Evolutionary conservation across 1,140 invertebrate species (phyloP).

Genomic region (Polypedilum vanderplanki): DNA sequence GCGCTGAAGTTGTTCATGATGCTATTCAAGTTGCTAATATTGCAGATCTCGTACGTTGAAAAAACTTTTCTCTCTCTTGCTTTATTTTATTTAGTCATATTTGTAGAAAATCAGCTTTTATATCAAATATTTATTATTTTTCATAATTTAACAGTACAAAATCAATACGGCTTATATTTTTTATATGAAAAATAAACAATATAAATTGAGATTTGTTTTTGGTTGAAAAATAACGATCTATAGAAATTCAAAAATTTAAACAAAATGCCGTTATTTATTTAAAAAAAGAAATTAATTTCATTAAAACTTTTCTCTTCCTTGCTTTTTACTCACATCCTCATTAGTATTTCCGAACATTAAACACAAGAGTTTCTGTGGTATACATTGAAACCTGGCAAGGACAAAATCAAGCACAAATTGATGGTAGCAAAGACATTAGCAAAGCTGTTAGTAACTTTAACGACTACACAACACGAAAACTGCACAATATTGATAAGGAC

Average conservation of each 20-base stretch:
- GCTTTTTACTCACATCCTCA: constrained; percentile 37
- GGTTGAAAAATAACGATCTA: too few relatives aligned
- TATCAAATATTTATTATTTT: too few relatives aligned
- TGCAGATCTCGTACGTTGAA: constrained; percentile 78
- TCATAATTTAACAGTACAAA: too few relatives aligned
- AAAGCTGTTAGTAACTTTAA: constrained; percentile 82
- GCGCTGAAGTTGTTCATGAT: constrained; percentile 85
- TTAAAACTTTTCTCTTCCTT: constrained; percentile 26
- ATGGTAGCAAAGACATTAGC: constrained; percentile 75
- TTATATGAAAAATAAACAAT: too few relatives aligned
- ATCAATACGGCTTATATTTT: too few relatives aligned
- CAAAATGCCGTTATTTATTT: too few relatives aligned
- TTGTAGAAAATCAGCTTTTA: too few relatives aligned
- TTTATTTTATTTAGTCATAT: background rate
- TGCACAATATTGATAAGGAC: constrained; percentile 77
- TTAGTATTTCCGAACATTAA: constrained; percentile 88
- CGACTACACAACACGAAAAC: constrained; percentile 74
- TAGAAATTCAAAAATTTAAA: too few relatives aligned
- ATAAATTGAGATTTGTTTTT: too few relatives aligned
- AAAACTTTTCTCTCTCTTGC: background rate
- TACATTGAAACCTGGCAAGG: constrained; percentile 95
- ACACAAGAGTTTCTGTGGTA: constrained; percentile 85
- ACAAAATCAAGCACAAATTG: constrained; percentile 72
- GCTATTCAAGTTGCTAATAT: constrained; percentile 95
- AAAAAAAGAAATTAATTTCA: background rate